Evolutionary conservation across 2,113 vertebrate species (phyloP).

Genomic region (Anser cygnoides): DNA sequence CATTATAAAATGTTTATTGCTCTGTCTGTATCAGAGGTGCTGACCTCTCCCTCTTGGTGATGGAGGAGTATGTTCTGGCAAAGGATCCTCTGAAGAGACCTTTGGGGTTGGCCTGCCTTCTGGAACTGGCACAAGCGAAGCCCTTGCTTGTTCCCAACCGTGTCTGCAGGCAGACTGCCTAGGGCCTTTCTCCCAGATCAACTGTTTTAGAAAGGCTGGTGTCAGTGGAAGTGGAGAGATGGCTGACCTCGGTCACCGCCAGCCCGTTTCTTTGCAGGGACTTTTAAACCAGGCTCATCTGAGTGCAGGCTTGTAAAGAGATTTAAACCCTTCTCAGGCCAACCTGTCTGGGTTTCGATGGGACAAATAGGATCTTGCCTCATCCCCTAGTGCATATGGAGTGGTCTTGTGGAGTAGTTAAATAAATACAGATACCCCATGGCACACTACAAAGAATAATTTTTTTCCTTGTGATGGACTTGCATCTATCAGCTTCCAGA

Average conservation of each 20-base stretch:
- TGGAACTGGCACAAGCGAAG: constrained; percentile 32
- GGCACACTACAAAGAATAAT: neutral
- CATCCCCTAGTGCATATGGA: constrained; percentile 38
- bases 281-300: constrained; percentile 19
- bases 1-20: constrained; percentile 85
- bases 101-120: constrained; percentile 50
- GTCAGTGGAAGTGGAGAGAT: neutral
- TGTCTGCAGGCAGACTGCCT: neutral
- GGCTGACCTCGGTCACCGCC: constrained; percentile 12
- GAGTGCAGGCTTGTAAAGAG: neutral
- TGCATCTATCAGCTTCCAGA: constrained; percentile 33
- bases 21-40: constrained; percentile 79
- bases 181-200: neutral
- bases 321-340: neutral
- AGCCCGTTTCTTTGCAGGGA: constrained; percentile 18
- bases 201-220: neutral
- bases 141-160: constrained; percentile 28
- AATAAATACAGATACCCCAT: constrained; percentile 6
- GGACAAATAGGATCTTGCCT: neutral
- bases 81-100: constrained; percentile 70
- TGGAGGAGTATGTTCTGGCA: constrained; percentile 72
- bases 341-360: neutral
- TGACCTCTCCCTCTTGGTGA: constrained; percentile 70
- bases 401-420: constrained; percentile 24
- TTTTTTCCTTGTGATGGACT: neutral